Conservation (phyloP, 64 coral and sea anemone species). For the Dendrophyllia cribrosa region DNA sequence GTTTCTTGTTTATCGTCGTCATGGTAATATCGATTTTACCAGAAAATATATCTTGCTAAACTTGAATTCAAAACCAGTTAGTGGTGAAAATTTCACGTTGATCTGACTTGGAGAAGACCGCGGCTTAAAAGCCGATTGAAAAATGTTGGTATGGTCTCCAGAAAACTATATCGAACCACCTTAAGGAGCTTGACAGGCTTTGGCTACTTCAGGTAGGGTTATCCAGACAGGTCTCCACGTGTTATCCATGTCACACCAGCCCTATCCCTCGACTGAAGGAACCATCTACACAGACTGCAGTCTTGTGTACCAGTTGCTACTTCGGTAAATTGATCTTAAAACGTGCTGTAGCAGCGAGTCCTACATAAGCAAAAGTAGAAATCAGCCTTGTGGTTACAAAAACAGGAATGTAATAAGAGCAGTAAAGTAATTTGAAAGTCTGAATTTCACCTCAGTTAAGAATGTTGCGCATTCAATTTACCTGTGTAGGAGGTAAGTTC, state of each 20-base stretch:
- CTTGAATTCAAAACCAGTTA: too few relatives aligned
- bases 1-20: too few relatives aligned
- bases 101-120: too few relatives aligned
- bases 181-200: constrained; percentile 1
- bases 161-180: too few relatives aligned
- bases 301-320: constrained; percentile 20
- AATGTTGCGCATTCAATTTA: constrained; percentile 1
- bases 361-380: constrained; percentile 33
- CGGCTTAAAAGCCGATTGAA: too few relatives aligned
- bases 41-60: too few relatives aligned
- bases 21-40: too few relatives aligned
- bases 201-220: not conserved
- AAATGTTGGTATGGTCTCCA: too few relatives aligned
- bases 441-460: constrained; percentile 18
- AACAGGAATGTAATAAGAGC: not conserved
- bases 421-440: not conserved
- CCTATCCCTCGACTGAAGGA: not conserved
- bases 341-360: constrained; percentile 21
- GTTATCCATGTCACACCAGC: not conserved
- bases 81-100: too few relatives aligned
- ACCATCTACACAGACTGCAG: not conserved
- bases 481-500: constrained; percentile 31
- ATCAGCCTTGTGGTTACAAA: constrained; percentile 8
- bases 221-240: constrained; percentile 22
- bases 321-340: constrained; percentile 49